These are phyloP conservation scores for Drosophila histrio DNA, from an alignment of 2,888 invertebrate species.

Conservation along the genomic window DNA sequence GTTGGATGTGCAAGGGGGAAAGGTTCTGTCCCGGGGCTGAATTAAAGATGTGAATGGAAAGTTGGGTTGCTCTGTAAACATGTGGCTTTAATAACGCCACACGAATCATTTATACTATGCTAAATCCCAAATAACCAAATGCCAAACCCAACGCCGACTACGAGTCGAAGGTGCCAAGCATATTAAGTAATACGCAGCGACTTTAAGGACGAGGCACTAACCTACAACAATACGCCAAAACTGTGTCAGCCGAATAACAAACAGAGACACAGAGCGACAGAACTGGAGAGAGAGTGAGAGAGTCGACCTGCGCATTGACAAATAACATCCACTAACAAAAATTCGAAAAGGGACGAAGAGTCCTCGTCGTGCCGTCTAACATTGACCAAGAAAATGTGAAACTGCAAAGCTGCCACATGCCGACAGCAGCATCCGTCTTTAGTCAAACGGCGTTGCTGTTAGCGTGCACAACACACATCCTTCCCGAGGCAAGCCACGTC, in stretches of 20 bases:
- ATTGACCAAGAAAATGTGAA: conserved; percentile 66
- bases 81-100: conserved; percentile 67
- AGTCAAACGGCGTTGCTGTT: conserved; percentile 77
- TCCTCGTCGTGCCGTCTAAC: conserved; percentile 39
- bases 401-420: conserved; percentile 10
- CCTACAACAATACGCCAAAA: conserved; percentile 71
- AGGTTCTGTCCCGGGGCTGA: conserved; percentile 15
- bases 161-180: conserved; percentile 66
- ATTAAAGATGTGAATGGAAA: conserved; percentile 69
- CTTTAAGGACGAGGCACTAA: conserved; percentile 72
- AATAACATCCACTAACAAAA: conserved; percentile 64
- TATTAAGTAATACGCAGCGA: conserved; percentile 66
- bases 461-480: conserved; percentile 72
- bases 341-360: conserved; percentile 46
- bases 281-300: neutral
- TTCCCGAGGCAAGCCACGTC: conserved; percentile 20
- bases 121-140: conserved; percentile 53
- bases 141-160: neutral
- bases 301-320: conserved; percentile 32
- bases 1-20: neutral
- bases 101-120: conserved; percentile 75
- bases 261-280: conserved; percentile 18
- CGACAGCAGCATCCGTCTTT: conserved; percentile 59
- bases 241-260: conserved; percentile 56
- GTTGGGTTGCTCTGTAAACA: conserved; percentile 44